These are phyloP conservation scores for Dicrurus megarhynchus DNA, from an alignment of 2,113 vertebrate genomes.

Conservation along the genomic window DNA sequence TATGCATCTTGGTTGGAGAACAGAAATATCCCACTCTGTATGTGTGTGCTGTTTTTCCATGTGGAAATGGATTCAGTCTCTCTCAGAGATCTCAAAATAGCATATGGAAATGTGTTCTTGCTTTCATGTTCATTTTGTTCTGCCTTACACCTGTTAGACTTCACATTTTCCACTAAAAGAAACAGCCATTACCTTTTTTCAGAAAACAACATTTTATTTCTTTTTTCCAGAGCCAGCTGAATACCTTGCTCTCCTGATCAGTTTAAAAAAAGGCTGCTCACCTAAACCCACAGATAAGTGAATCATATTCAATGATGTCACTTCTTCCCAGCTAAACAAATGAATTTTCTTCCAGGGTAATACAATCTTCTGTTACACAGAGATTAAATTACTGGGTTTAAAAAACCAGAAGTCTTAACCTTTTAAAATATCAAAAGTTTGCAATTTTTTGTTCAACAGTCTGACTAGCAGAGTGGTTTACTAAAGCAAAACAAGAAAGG, in stretches of 20 bases:
- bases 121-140: constrained; percentile 35
- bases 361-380: constrained; percentile 13
- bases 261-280: constrained; percentile 22
- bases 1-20: neutral
- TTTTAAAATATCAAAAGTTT: constrained; percentile 49
- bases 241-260: constrained; percentile 30
- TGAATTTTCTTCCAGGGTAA: constrained; percentile 21
- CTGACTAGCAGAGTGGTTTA: neutral
- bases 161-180: constrained; percentile 24
- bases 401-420: neutral
- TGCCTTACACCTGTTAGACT: constrained; percentile 28
- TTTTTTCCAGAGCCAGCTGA: neutral
- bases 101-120: constrained; percentile 12
- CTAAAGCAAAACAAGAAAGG: neutral
- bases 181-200: neutral
- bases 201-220: neutral
- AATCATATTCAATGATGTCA: constrained; percentile 40
- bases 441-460: neutral
- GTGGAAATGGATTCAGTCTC: neutral
- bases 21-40: neutral
- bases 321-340: constrained; percentile 58
- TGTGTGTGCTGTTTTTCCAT: neutral
- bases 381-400: constrained; percentile 40
- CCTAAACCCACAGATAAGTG: constrained; percentile 46
- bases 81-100: constrained; percentile 25